Conservation (phyloP, 2,888 invertebrate species). For the Diadromus collaris region DNA sequence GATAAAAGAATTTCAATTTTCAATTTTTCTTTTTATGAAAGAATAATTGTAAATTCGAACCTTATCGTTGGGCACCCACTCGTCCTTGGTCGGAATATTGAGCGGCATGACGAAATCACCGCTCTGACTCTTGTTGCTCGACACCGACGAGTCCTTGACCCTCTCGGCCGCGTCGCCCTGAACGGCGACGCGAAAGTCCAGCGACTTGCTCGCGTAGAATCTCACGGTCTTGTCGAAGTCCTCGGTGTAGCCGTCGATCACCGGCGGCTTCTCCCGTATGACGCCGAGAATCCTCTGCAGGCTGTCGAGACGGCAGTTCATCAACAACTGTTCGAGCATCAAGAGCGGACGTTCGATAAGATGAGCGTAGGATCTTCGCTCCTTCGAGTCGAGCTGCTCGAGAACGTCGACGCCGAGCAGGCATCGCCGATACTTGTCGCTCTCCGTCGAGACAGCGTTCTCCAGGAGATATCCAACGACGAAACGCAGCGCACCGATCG, state of each 20-base stretch:
- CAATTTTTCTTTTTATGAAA: not conserved
- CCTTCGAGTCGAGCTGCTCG: conserved; percentile 82
- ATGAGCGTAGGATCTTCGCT: conserved; percentile 84
- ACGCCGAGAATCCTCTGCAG: conserved; percentile 84
- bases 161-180: conserved; percentile 76
- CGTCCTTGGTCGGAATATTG: conserved; percentile 87
- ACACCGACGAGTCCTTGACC: conserved; percentile 50
- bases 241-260: conserved; percentile 81
- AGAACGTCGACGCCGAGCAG: conserved; percentile 87
- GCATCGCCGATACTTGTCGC: conserved; percentile 83
- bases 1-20: no score
- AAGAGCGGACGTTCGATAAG: conserved; percentile 87
- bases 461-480: conserved; percentile 84
- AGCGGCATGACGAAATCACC: conserved; percentile 89
- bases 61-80: conserved; percentile 91
- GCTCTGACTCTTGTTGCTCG: conserved; percentile 72
- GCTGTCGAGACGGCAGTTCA: conserved; percentile 91
- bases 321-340: conserved; percentile 92
- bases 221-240: conserved; percentile 87
- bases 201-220: conserved; percentile 89
- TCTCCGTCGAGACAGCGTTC: conserved; percentile 79
- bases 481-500: conserved; percentile 85
- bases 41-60: conserved; percentile 65
- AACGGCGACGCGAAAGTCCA: conserved; percentile 85
- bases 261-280: conserved; percentile 79